phyloP scores from a whole-genome alignment of 92 coral and sea anemone genomes.

The Actinernus sp. region DNA sequence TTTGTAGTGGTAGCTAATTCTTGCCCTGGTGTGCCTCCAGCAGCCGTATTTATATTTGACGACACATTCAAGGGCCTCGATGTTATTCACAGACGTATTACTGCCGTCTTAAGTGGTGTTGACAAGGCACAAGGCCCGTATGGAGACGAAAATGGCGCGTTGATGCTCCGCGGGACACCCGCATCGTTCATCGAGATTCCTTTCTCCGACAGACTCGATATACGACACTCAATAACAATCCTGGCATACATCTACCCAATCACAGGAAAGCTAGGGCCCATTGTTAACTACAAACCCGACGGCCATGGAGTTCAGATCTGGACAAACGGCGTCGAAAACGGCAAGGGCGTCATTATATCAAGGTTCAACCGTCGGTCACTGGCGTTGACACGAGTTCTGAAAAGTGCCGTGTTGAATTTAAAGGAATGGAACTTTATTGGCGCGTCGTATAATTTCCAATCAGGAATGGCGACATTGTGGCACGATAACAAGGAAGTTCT shows the following conservation, averaged over 20 bases:
- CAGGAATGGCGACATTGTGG: constrained; percentile 58
- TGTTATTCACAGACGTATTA: constrained; percentile 21
- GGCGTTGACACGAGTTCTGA: constrained; percentile 5
- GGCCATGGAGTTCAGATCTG: constrained; percentile 69
- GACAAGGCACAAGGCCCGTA: constrained; percentile 39
- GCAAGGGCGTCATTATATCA: constrained; percentile 10
- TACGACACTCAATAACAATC: constrained; percentile 59
- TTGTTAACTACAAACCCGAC: constrained; percentile 57
- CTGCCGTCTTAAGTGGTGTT: constrained; percentile 23
- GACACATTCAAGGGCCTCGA: constrained; percentile 38
- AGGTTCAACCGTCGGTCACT: constrained; percentile 43
- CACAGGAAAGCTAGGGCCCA: constrained; percentile 55
- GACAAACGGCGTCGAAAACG: constrained; percentile 22
- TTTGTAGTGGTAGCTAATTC: constrained; percentile 39
- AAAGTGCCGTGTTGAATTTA: constrained; percentile 24
- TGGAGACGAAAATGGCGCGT: constrained; percentile 56
- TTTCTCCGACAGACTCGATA: constrained; percentile 24
- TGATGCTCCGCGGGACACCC: constrained; percentile 34
- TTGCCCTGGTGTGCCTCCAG: constrained; percentile 32
- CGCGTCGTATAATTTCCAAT: constrained; percentile 59
- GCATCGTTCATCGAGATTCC: constrained; percentile 70
- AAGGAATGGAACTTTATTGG: constrained; percentile 72
- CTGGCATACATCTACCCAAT: constrained; percentile 48
- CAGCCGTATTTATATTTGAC: constrained; percentile 70
- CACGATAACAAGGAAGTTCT: constrained; percentile 52